These are phyloP conservation scores for Loxodonta africana DNA, from an alignment of 2,113 vertebrate species.

Conservation along the genomic window DNA sequence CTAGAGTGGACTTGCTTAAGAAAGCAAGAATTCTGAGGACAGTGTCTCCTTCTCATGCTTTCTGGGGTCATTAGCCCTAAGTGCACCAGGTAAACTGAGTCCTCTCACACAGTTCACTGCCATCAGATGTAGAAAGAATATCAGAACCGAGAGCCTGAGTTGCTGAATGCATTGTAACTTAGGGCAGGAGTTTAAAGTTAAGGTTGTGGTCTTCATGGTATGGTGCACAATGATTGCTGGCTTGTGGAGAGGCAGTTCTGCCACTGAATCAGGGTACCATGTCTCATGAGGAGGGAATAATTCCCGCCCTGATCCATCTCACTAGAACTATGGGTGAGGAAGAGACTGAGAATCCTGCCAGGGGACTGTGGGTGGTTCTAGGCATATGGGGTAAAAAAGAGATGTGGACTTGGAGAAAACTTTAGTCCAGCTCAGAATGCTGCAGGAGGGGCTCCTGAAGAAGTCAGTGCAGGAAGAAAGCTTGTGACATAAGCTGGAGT, in stretches of 20 bases:
- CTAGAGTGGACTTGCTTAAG: not conserved
- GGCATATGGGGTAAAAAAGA: not conserved
- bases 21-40: not conserved
- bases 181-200: not conserved
- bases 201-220: not conserved
- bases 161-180: too few relatives aligned
- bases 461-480: not conserved
- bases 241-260: not conserved
- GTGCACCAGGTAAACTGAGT: not conserved
- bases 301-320: accelerated
- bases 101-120: too few relatives aligned
- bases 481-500: accelerated
- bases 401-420: not conserved
- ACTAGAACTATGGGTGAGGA: not conserved
- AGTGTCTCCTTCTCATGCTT: not conserved
- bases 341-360: not conserved
- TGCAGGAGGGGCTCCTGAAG: not conserved
- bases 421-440: not conserved
- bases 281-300: not conserved
- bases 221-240: accelerated
- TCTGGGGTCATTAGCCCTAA: not conserved
- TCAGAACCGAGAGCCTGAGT: not conserved
- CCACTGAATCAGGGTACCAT: accelerated
- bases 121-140: not conserved
- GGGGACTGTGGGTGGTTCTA: not conserved